phyloP scores from a whole-genome alignment of 2,113 vertebrate species.

The Mohoua ochrocephala region DNA sequence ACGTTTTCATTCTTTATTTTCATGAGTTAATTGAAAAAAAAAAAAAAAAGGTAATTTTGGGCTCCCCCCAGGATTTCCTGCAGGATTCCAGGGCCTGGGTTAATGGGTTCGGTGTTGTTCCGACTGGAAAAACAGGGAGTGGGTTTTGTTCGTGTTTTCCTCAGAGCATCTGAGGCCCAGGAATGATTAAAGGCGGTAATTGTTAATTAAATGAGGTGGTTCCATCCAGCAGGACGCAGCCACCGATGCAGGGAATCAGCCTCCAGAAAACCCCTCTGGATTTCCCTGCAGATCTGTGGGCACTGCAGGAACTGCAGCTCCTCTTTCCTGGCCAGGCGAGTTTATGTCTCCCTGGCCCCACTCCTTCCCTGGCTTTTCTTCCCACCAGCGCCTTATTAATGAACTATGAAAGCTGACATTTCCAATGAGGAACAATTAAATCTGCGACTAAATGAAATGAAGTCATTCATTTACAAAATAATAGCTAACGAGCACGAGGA shows the following conservation, averaged over 20 bases:
- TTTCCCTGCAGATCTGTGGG: neutral
- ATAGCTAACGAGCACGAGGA: slow-evolving; percentile 44
- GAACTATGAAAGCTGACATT: slow-evolving; percentile 66
- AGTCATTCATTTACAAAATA: slow-evolving; percentile 68
- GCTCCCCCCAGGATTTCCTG: neutral
- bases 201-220: neutral
- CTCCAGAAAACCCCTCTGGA: neutral
- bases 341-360: neutral
- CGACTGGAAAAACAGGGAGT: neutral
- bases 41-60: neutral
- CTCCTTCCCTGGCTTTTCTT: neutral
- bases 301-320: neutral
- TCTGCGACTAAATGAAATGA: slow-evolving; percentile 58
- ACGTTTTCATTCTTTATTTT: neutral
- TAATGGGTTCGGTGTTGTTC: neutral
- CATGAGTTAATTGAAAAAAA: neutral
- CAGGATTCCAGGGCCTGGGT: neutral
- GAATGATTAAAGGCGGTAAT: neutral
- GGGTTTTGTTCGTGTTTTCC: neutral
- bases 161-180: neutral
- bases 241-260: neutral
- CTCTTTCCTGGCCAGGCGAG: neutral
- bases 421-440: slow-evolving; percentile 69
- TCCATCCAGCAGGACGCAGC: neutral
- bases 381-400: slow-evolving; percentile 47